Base-by-base conservation (phyloP, 92 coral and sea anemone species). In the Parazoanthus atlanticus region DNA sequence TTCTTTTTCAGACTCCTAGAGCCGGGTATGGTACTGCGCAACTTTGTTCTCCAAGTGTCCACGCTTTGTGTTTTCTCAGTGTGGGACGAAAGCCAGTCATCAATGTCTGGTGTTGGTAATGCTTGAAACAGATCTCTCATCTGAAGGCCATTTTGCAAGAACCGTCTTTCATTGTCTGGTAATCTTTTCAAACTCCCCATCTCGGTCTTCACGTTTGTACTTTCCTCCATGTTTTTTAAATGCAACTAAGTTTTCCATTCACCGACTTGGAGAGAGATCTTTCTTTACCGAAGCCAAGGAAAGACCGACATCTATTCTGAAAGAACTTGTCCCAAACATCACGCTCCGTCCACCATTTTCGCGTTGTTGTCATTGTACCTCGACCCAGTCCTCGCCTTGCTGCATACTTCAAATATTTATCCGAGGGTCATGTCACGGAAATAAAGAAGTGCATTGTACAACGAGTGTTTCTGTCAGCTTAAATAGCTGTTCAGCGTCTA, bases 61-160 rank as follows among this genome's bases (percentile, higher is more conserved):
- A 86, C 86, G 65, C 89, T 82, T 46, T 92, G 93, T 47, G 85
- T 32, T 28, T 81, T 70, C 81, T 92, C 94, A 28, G 84, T 73
- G 52, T 92, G 94, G 13, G 93, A 79, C 17, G 91, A 76, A 72
- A 92, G 81, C 94, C 94, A 92, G 83, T 79, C 93, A 66, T 90
- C 66, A 29, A 38, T 64, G 38, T 79, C 93, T 46, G 94, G 91
- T 46, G 19, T 75, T 19, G 91, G 91, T 8, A 92, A 79, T 40
- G 58, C 56, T 56, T 79, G 89, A 71, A 92, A 92, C 58, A 92
- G 87, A 67, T 78, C 76, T 49, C 54, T 54, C 43, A 81, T 80
- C 80, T 78, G 67, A 31, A 92, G 73, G 25, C 89, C 92, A 21
- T 82, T 43, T 28, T 73, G 71, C 21, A 92, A 77, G 46, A 92